These are phyloP conservation scores for Gonioctena quinquepunctata DNA, from an alignment of 1,140 invertebrate species.

Conservation along the genomic window DNA sequence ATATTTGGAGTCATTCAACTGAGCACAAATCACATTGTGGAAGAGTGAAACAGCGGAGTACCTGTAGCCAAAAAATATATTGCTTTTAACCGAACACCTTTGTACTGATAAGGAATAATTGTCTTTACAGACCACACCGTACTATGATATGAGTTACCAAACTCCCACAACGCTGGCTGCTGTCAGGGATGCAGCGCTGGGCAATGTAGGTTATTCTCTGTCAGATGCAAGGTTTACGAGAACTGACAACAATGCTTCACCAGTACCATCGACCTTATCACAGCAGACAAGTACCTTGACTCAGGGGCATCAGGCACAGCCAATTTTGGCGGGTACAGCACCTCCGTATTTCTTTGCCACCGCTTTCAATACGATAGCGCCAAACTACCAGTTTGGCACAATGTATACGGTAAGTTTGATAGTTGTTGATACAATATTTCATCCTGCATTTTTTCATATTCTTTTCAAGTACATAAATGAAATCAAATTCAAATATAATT, in stretches of 20 bases:
- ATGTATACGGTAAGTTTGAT: constrained; percentile 40
- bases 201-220: constrained; percentile 73
- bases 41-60: too few relatives aligned
- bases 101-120: too few relatives aligned
- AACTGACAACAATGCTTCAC: constrained; percentile 81
- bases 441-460: too few relatives aligned
- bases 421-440: too few relatives aligned
- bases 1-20: too few relatives aligned
- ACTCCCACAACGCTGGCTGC: constrained; percentile 64
- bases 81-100: too few relatives aligned
- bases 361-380: constrained; percentile 53
- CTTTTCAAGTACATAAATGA: too few relatives aligned
- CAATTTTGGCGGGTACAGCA: constrained; percentile 62
- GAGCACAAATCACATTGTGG: too few relatives aligned
- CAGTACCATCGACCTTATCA: constrained; percentile 60
- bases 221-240: constrained; percentile 74
- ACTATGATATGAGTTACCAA: constrained; percentile 72
- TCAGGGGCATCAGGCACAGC: constrained; percentile 60
- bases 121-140: constrained; percentile 56
- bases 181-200: constrained; percentile 67
- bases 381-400: constrained; percentile 70
- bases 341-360: constrained; percentile 44
- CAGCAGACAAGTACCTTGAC: constrained; percentile 53
- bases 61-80: too few relatives aligned
- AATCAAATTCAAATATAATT: too few relatives aligned